These are phyloP conservation scores for Drosophila sturtevanti DNA, from an alignment of 1,140 invertebrate species.

Conservation along the genomic window DNA sequence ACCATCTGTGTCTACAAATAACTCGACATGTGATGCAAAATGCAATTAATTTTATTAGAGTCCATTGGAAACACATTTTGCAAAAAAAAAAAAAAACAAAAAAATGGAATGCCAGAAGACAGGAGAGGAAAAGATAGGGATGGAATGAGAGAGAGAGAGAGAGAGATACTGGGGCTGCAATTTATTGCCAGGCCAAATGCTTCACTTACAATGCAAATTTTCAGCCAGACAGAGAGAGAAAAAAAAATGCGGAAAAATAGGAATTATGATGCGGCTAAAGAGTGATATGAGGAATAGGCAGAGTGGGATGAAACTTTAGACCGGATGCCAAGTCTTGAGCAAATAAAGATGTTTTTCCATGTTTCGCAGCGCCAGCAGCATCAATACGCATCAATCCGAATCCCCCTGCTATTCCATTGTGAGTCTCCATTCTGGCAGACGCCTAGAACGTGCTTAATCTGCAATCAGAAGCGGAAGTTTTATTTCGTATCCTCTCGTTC, in stretches of 20 bases:
- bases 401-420: slow-evolving; percentile 5
- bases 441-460: slow-evolving; percentile 76
- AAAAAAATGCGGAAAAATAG: slow-evolving; percentile 10
- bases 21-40: slow-evolving; percentile 51
- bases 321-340: slow-evolving; percentile 66
- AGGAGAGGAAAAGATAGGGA: too few relatives aligned
- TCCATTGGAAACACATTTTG: slow-evolving; percentile 55
- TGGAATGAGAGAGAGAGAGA: not conserved
- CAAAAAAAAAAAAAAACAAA: not conserved
- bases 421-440: slow-evolving; percentile 28
- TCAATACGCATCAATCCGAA: slow-evolving; percentile 74
- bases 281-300: slow-evolving; percentile 22
- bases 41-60: slow-evolving; percentile 65
- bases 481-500: slow-evolving; percentile 24
- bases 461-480: slow-evolving; percentile 77
- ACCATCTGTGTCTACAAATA: slow-evolving; percentile 33
- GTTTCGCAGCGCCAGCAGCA: slow-evolving; percentile 61
- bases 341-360: slow-evolving; percentile 72
- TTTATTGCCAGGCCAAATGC: slow-evolving; percentile 43
- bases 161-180: slow-evolving; percentile 8
- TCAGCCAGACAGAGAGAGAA: slow-evolving; percentile 16
- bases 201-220: slow-evolving; percentile 62
- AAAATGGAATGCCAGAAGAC: too few relatives aligned
- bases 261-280: slow-evolving; percentile 53
- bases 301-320: slow-evolving; percentile 10